phyloP scores from a whole-genome alignment of 2,113 vertebrate species.

The Strix uralensis region DNA sequence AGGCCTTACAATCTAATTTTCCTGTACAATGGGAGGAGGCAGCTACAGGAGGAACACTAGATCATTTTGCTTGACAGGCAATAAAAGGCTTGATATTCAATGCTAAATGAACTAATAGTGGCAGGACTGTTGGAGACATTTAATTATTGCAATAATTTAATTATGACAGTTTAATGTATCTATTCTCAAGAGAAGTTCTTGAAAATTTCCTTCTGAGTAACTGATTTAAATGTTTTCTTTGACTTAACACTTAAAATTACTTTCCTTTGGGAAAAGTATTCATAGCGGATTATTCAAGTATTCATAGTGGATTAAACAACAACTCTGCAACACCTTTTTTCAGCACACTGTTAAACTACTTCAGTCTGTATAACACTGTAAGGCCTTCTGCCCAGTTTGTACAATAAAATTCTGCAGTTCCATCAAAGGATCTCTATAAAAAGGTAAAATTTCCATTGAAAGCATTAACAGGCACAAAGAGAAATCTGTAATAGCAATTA shows the following conservation, averaged over 20 bases:
- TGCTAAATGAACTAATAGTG: background rate
- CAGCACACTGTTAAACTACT: background rate
- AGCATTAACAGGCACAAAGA: background rate
- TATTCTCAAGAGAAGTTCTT: background rate
- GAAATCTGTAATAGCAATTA: background rate
- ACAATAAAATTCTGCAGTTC: background rate
- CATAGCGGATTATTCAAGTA: background rate
- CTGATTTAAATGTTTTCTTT: background rate
- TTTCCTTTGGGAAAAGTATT: background rate
- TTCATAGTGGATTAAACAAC: background rate
- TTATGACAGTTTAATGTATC: background rate
- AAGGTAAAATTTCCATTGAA: background rate
- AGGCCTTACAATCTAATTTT: background rate
- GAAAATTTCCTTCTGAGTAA: background rate
- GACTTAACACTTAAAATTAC: background rate
- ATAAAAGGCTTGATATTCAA: background rate
- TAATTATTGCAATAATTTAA: background rate
- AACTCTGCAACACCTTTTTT: background rate
- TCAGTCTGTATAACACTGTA: background rate
- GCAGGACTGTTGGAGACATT: background rate
- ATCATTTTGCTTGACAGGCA: background rate
- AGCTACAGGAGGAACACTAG: background rate
- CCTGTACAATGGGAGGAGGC: background rate
- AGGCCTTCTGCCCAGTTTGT: background rate
- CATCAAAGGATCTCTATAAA: background rate